These are phyloP conservation scores for Encarsia formosa DNA, from an alignment of 2,888 invertebrate genomes.

Conservation along the genomic window DNA sequence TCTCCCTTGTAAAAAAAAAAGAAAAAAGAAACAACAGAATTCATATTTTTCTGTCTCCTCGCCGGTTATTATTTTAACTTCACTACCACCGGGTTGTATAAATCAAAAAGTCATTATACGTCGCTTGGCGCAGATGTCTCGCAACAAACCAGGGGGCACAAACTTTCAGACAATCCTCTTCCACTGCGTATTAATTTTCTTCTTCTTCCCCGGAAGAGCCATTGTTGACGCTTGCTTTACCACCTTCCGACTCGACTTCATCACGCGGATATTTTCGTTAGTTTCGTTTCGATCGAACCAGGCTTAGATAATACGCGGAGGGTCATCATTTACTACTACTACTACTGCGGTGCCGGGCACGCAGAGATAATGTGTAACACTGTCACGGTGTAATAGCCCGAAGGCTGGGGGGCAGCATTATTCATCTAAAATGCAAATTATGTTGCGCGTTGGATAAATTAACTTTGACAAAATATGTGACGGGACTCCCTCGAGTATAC, in stretches of 20 bases:
- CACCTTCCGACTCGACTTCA: constrained; percentile 23
- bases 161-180: constrained; percentile 42
- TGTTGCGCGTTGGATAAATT: constrained; percentile 4
- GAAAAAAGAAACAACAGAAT: too few species aligned
- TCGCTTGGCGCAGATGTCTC: too few species aligned
- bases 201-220: constrained; percentile 31
- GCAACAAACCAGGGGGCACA: too few species aligned
- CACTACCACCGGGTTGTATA: too few species aligned
- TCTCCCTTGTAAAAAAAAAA: too few species aligned
- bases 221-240: constrained; percentile 40
- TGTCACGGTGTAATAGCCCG: background rate
- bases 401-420: background rate
- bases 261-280: background rate
- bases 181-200: constrained; percentile 39
- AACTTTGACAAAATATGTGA: constrained; percentile 15
- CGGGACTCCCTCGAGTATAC: too few species aligned
- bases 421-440: constrained; percentile 19
- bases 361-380: constrained; percentile 5
- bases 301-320: background rate
- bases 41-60: too few species aligned
- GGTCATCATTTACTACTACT: background rate
- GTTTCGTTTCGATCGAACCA: background rate
- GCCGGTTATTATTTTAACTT: too few species aligned
- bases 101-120: too few species aligned
- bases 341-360: constrained; percentile 3